Evolutionary conservation across 2,888 invertebrate genomes (phyloP).

Genomic region (Hyppa rectilinea): DNA sequence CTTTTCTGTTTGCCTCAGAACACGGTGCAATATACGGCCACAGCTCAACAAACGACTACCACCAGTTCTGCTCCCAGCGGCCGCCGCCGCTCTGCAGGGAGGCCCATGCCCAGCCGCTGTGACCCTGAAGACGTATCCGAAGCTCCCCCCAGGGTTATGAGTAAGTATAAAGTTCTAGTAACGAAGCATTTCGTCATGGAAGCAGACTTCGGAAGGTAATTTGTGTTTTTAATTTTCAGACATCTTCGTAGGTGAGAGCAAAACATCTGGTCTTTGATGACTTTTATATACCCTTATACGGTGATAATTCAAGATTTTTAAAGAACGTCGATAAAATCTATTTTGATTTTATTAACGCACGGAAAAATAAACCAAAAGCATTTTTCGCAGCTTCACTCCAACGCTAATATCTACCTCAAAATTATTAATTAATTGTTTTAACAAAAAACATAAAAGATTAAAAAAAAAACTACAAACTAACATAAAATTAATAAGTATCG

Average conservation of each 20-base stretch:
- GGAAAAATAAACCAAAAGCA: not conserved
- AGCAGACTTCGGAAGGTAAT: conserved; percentile 27
- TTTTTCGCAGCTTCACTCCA: not conserved
- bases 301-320: not conserved
- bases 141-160: conserved; percentile 78
- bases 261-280: not conserved
- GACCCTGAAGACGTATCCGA: conserved; percentile 87
- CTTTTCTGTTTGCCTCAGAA: conserved; percentile 65
- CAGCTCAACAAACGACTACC: conserved; percentile 86
- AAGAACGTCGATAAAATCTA: not conserved
- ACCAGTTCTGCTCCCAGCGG: conserved; percentile 90
- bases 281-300: not conserved
- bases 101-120: conserved; percentile 81
- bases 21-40: conserved; percentile 84
- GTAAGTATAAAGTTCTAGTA: conserved; percentile 70
- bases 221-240: conserved; percentile 32
- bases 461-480: not conserved
- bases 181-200: not conserved
- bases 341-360: not conserved
- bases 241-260: conserved; percentile 14
- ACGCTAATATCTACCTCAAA: no score
- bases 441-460: no score
- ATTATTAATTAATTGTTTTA: no score
- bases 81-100: conserved; percentile 82
- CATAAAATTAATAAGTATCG: no score